Conservation (phyloP, 2,888 invertebrate genomes). For the Torymus auratus region DNA sequence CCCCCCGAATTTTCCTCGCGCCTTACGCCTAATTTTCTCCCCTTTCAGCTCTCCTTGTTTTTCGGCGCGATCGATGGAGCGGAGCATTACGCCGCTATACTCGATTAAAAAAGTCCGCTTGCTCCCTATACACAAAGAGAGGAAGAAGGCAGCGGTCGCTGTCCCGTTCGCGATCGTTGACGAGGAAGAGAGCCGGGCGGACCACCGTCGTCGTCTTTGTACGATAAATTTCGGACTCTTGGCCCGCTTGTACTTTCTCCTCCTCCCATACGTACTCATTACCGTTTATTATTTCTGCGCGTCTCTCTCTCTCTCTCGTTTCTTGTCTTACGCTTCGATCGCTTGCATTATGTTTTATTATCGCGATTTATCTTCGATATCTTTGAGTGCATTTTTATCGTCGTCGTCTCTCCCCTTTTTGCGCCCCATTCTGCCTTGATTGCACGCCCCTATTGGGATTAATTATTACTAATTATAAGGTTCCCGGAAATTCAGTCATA, state of each 20-base stretch:
- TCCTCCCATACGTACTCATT: constrained; percentile 43
- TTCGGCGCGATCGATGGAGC: too few species aligned
- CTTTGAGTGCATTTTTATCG: too few species aligned
- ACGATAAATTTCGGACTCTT: constrained; percentile 33
- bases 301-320: constrained; percentile 1
- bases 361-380: background rate
- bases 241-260: background rate
- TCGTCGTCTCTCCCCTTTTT: too few species aligned
- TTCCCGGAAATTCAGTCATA: too few species aligned
- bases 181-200: constrained; percentile 11
- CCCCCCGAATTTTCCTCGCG: background rate
- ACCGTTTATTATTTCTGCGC: constrained; percentile 49
- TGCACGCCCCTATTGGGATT: background rate
- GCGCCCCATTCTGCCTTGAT: too few species aligned
- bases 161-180: background rate
- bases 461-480: background rate
- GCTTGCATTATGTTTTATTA: constrained; percentile 21
- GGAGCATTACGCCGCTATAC: too few species aligned
- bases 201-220: constrained; percentile 41
- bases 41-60: too few species aligned
- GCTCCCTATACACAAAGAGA: background rate
- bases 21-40: background rate
- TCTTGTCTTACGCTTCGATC: background rate
- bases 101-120: too few species aligned
- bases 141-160: background rate